phyloP scores from a whole-genome alignment of 2,113 vertebrate genomes.

The Gadus chalcogrammus region DNA sequence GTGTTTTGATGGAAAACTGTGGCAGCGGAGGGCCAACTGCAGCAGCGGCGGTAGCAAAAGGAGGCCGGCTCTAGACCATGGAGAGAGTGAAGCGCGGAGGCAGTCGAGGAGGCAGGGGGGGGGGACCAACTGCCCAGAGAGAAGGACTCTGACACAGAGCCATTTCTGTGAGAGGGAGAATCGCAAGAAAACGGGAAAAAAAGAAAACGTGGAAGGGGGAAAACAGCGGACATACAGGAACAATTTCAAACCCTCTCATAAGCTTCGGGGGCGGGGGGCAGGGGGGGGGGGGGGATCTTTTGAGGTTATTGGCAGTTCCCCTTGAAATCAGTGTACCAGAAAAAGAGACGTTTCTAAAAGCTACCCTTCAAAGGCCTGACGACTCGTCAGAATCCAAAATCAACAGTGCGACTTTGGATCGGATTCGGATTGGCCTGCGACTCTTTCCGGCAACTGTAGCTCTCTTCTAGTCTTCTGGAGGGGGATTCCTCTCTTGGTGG shows the following conservation, averaged over 20 bases:
- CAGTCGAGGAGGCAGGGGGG: slow-evolving; percentile 15
- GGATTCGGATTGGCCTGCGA: too few relatives aligned
- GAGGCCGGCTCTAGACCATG: slow-evolving; percentile 40
- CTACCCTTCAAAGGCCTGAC: not conserved
- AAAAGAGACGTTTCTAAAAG: not conserved
- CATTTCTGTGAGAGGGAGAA: slow-evolving; percentile 45
- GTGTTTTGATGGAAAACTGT: slow-evolving; percentile 75
- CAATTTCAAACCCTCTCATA: slow-evolving; percentile 10
- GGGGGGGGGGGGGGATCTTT: slow-evolving; percentile 38
- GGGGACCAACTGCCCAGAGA: slow-evolving; percentile 36
- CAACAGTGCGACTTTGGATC: too few relatives aligned
- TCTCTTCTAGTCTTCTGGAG: too few relatives aligned
- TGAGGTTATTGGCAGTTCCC: slow-evolving; percentile 38
- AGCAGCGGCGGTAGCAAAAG: slow-evolving; percentile 53
- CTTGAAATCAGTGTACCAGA: slow-evolving; percentile 7
- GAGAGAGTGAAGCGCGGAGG: slow-evolving; percentile 24
- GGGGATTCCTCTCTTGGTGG: too few relatives aligned
- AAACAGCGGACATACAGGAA: slow-evolving; percentile 38
- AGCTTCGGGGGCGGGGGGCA: slow-evolving; percentile 20
- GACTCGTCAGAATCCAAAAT: not conserved
- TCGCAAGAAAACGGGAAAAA: slow-evolving; percentile 19
- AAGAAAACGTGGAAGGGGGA: slow-evolving; percentile 22
- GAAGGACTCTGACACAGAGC: slow-evolving; percentile 36
- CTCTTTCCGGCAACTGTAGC: too few relatives aligned
- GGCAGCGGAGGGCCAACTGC: slow-evolving; percentile 62